A percentile compares a stretch with the other conserved stretches of the same genome.
These are phyloP conservation scores for Chaetodon auriga DNA, from an alignment of 2,113 vertebrate genomes.

Conservation along the genomic window DNA sequence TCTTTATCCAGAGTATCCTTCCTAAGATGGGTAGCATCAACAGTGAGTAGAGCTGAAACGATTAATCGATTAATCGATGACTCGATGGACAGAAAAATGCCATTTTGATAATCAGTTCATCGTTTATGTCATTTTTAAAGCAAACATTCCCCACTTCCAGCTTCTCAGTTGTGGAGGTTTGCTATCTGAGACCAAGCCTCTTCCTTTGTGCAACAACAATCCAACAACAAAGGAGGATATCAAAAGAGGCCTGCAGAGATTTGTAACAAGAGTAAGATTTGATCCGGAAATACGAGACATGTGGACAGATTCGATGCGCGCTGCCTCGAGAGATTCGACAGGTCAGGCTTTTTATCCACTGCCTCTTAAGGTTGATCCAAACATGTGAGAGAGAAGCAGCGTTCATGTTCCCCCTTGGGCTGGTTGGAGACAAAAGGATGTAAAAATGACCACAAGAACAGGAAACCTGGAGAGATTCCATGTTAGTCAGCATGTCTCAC, in stretches of 20 bases:
- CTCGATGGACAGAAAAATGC: no score
- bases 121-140: no score
- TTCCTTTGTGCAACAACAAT: constrained; percentile 45
- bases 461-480: constrained; percentile 76
- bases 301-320: not conserved
- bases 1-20: no score
- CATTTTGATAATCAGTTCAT: no score
- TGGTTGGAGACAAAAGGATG: constrained; percentile 57
- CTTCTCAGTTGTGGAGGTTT: no score
- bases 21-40: no score
- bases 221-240: constrained; percentile 22
- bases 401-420: not conserved
- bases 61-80: no score
- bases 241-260: constrained; percentile 27
- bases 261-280: constrained; percentile 9
- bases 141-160: no score
- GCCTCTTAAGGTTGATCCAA: not conserved
- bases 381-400: not conserved
- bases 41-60: no score
- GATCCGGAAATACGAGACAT: not conserved
- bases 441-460: constrained; percentile 53
- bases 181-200: not conserved
- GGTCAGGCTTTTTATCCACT: not conserved
- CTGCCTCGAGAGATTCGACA: not conserved
- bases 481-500: constrained; percentile 75